A percentile compares a stretch with the other conserved stretches of the same genome.
Evolutionary conservation across 2,113 vertebrate species (phyloP).

Genomic region (Eptesicus fuscus): DNA sequence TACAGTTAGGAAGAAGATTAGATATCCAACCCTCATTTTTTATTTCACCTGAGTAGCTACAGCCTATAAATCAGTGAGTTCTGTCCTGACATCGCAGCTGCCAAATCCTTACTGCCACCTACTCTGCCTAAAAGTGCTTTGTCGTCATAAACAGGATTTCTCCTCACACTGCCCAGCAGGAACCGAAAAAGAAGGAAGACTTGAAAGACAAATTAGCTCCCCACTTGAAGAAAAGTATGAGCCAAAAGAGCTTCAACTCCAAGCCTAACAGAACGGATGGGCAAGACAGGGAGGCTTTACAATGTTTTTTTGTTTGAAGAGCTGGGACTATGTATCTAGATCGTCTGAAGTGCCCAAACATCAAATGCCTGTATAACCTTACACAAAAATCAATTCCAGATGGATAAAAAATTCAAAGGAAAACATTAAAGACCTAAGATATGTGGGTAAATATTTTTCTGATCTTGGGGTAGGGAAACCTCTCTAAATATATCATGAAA

Average conservation of each 20-base stretch:
- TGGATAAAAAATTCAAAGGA: constrained; percentile 46
- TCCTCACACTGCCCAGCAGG: neutral
- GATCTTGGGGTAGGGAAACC: neutral
- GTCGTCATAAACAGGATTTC: neutral
- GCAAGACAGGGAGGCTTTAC: neutral
- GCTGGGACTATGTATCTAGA: neutral
- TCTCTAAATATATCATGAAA: constrained; percentile 46
- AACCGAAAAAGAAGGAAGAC: neutral
- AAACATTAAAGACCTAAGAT: constrained; percentile 56
- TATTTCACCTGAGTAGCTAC: neutral
- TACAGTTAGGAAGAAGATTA: neutral
- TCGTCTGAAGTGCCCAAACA: constrained; percentile 4
- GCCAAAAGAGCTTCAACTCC: neutral
- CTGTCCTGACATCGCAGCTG: neutral
- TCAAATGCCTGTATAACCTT: constrained; percentile 4
- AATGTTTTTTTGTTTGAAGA: constrained; percentile 29
- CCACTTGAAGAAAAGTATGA: neutral
- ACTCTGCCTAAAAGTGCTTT: neutral
- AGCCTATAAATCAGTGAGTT: neutral
- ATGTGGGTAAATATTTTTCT: constrained; percentile 62
- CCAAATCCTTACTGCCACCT: neutral
- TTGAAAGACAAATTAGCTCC: constrained; percentile 20
- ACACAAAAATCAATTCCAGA: constrained; percentile 53
- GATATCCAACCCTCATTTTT: neutral
- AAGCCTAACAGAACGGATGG: neutral